These are phyloP conservation scores for Campoplex nolae DNA, from an alignment of 2,888 invertebrate species.

Conservation along the genomic window DNA sequence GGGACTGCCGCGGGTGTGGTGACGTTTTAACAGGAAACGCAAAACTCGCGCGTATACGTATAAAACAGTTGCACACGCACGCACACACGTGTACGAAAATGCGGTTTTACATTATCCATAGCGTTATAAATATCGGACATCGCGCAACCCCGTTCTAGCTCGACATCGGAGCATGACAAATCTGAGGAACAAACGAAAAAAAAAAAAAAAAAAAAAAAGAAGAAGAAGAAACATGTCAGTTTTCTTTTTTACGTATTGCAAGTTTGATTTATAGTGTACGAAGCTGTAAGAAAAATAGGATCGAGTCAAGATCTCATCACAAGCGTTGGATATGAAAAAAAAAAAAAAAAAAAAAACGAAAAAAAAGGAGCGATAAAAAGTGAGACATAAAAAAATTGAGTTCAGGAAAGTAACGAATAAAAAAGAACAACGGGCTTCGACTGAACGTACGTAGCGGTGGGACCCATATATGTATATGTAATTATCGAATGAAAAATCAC, in stretches of 20 bases:
- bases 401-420: not conserved
- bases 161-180: not conserved
- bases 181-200: not conserved
- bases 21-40: conserved; percentile 59
- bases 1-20: conserved; percentile 44
- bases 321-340: not conserved
- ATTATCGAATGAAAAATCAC: conserved; percentile 15
- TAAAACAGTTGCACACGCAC: too few relatives aligned
- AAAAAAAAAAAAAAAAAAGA: not conserved
- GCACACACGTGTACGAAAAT: not conserved
- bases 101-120: conserved; percentile 17
- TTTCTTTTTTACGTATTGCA: not conserved
- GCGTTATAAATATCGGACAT: not conserved
- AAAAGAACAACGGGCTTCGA: not conserved
- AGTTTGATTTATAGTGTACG: not conserved
- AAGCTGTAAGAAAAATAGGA: not conserved
- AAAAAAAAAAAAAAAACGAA: too few relatives aligned
- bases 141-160: not conserved
- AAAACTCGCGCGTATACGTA: not conserved
- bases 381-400: not conserved
- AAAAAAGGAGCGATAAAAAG: not conserved
- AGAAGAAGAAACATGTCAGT: not conserved
- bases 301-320: not conserved
- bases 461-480: not conserved
- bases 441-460: not conserved